Evolutionary conservation across 2,113 vertebrate species (phyloP).

Genomic region (Ornithorhynchus anatinus): DNA sequence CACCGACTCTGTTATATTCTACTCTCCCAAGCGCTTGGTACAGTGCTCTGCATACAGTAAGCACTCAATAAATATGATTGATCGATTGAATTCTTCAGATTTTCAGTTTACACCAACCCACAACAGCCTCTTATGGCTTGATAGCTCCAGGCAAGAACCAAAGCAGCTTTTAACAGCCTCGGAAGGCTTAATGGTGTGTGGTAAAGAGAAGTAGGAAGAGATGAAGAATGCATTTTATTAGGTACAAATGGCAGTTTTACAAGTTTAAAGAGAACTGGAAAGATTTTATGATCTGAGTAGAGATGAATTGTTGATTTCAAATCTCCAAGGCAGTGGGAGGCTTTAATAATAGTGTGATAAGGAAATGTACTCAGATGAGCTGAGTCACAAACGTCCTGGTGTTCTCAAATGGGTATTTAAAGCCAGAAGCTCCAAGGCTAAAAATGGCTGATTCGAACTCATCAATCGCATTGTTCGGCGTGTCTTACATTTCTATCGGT

Average conservation of each 20-base stretch:
- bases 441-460: not conserved
- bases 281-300: not conserved
- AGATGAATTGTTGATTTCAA: not conserved
- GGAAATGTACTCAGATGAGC: not conserved
- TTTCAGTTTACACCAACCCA: too few relatives aligned
- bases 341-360: slow-evolving; percentile 10
- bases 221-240: not conserved
- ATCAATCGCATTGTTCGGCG: not conserved
- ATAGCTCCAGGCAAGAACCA: too few relatives aligned
- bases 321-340: slow-evolving; percentile 1
- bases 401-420: slow-evolving; percentile 25
- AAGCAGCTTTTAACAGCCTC: too few relatives aligned
- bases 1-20: too few relatives aligned
- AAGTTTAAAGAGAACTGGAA: not conserved
- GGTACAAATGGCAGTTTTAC: not conserved
- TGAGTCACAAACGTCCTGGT: slow-evolving; percentile 13
- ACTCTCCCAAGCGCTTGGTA: too few relatives aligned
- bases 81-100: too few relatives aligned
- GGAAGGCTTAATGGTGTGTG: too few relatives aligned
- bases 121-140: too few relatives aligned
- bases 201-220: not conserved
- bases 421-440: not conserved
- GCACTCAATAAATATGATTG: too few relatives aligned
- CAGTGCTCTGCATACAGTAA: too few relatives aligned
- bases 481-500: not conserved